A percentile compares a stretch with the other conserved stretches of the same genome.
phyloP scores from a whole-genome alignment of 92 coral and sea anemone genomes.

The Palythoa grandiflora region DNA sequence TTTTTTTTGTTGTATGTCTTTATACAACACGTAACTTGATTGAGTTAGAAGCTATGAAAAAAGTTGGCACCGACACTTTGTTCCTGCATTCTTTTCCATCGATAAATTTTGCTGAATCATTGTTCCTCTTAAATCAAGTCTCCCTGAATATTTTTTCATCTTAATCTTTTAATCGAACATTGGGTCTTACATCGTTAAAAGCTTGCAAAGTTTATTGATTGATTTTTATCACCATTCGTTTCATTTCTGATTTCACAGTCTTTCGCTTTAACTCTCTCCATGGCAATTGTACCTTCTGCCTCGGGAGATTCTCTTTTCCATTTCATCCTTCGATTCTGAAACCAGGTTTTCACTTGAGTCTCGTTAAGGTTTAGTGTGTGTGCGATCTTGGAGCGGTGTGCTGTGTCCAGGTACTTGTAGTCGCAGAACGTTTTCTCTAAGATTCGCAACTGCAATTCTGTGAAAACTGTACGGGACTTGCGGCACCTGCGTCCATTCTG shows the following conservation, averaged over 20 bases:
- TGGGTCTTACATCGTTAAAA: background rate
- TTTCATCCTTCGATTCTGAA: conserved; percentile 45
- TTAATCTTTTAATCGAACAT: background rate
- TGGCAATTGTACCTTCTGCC: background rate
- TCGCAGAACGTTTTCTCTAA: conserved; percentile 40
- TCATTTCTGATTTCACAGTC: background rate
- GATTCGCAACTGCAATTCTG: conserved; percentile 42
- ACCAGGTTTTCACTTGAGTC: conserved; percentile 49
- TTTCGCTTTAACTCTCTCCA: conserved; percentile 32
- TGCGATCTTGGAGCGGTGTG: conserved; percentile 45
- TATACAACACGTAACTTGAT: too few species aligned
- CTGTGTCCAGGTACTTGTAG: conserved; percentile 38
- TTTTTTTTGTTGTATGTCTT: too few species aligned
- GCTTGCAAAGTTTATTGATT: background rate
- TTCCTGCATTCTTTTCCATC: too few species aligned
- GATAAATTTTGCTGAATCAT: too few species aligned
- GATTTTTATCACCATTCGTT: background rate
- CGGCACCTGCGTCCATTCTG: conserved; percentile 44
- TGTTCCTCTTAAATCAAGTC: too few species aligned
- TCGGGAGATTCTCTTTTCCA: conserved; percentile 39
- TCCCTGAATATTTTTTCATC: too few species aligned
- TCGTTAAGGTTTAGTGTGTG: conserved; percentile 36
- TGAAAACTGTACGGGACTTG: conserved; percentile 45
- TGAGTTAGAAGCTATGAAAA: too few species aligned
- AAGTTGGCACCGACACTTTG: too few species aligned